Evolutionary conservation across 2,113 vertebrate genomes (phyloP), one percentile per base, ranked within the genome.

Genomic region (Ciconia maguari): DNA sequence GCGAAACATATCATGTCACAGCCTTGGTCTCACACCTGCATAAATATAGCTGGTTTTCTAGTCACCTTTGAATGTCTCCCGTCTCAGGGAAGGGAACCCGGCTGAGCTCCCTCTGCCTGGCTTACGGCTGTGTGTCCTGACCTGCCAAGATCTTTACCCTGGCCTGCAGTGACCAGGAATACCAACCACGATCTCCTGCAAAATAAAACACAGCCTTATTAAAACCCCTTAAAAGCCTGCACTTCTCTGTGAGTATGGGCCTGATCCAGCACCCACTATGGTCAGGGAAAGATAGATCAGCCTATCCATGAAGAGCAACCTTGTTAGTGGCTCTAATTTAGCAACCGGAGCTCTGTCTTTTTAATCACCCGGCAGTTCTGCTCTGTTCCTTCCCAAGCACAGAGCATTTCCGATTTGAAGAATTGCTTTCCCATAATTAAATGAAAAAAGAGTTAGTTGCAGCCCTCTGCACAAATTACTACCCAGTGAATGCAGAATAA

Each of bases 351-450:
- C 87, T 72, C 57, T 77, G 62, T 55, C 51, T 93, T 97, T 93
- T 93, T 83, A 96, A 91, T 98, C 79, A 84, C 48, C 78, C 12
- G 8, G 83, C 11, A 3, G 46, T 83, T 90, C 41, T 80, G 36
- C 75, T 95, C 76, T 48, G 27, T 83, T 97, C 71, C 87, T 87
- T 95, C 66, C 81, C 68, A 96, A 96, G 93, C 55, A 92, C 65
- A 76, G 60, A 57, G 19, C 82, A 89, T 92, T 98, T 98, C 90
- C 13, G 16, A 96, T 93, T 95, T 97, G 96, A 97, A 88, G 75
- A 97, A 93, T 90, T 93, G 83, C 88, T 97, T 98, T 97, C 76
- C 90, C 95, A 76, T 96, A 98, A 97, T 96, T 98, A 97, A 97
- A 98, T 95, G 86, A 94, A 94, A 96, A 96, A 88, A 86, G 83